phyloP scores from a whole-genome alignment of 1,140 invertebrate genomes.

The Popillia japonica region DNA sequence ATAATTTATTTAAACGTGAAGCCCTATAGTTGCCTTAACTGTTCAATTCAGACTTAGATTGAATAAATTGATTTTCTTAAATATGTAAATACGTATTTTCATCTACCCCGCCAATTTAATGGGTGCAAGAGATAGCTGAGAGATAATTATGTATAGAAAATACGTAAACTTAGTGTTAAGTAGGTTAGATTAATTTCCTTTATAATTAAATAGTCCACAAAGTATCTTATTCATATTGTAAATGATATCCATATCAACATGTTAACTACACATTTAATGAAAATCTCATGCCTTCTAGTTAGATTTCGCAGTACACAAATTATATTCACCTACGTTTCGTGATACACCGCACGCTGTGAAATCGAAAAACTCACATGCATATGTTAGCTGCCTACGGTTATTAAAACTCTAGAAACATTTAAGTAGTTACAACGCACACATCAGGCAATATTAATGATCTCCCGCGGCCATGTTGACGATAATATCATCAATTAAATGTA shows the following conservation, averaged over 20 bases:
- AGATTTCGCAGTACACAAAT: background rate
- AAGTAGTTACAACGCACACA: background rate
- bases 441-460: constrained; percentile 6
- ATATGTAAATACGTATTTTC: too few relatives aligned
- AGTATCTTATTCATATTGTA: too few relatives aligned
- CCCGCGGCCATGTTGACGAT: constrained; percentile 5
- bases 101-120: too few relatives aligned
- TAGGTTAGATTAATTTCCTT: too few relatives aligned
- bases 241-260: background rate
- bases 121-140: too few relatives aligned
- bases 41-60: too few relatives aligned
- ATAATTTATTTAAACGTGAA: too few relatives aligned
- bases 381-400: constrained; percentile 21
- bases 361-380: constrained; percentile 22
- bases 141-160: too few relatives aligned
- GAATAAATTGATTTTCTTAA: too few relatives aligned
- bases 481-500: constrained; percentile 23
- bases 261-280: background rate
- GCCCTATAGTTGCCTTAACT: too few relatives aligned
- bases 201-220: too few relatives aligned
- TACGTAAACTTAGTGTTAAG: too few relatives aligned
- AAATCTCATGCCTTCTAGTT: background rate
- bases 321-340: background rate
- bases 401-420: constrained; percentile 17
- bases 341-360: background rate